A percentile compares a stretch with the other conserved stretches of the same genome.
Conservation (phyloP, 1,140 invertebrate genomes). For the Drosophila fuyamai region DNA sequence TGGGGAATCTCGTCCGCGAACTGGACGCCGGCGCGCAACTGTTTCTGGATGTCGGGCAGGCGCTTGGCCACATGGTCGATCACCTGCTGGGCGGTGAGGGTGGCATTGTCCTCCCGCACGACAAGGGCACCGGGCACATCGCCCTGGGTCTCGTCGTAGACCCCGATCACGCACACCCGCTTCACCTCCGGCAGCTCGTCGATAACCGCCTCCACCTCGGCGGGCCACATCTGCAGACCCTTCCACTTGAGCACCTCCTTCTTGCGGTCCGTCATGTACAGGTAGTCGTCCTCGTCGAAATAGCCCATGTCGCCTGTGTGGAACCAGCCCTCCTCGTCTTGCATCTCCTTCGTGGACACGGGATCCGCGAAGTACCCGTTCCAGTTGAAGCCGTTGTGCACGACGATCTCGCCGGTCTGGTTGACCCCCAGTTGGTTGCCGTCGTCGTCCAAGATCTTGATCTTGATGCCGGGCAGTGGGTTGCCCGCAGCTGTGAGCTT, state of each 20-base stretch:
- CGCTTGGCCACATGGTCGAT: slow-evolving; percentile 56
- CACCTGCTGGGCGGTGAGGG: slow-evolving; percentile 53
- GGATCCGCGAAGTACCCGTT: slow-evolving; percentile 85
- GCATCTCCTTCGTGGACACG: slow-evolving; percentile 86
- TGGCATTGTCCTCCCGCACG: slow-evolving; percentile 24
- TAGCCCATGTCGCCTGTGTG: slow-evolving; percentile 90
- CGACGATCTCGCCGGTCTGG: slow-evolving; percentile 81
- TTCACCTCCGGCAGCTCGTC: slow-evolving; percentile 48
- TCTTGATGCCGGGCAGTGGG: slow-evolving; percentile 19
- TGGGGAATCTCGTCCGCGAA: slow-evolving; percentile 87
- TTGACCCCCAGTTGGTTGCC: slow-evolving; percentile 62
- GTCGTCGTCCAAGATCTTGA: slow-evolving; percentile 77
- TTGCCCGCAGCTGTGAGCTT: slow-evolving; percentile 49
- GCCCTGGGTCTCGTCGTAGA: slow-evolving; percentile 47
- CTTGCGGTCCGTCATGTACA: slow-evolving; percentile 90
- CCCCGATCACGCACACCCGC: slow-evolving; percentile 66
- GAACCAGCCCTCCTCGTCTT: slow-evolving; percentile 88
- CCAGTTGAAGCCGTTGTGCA: slow-evolving; percentile 70
- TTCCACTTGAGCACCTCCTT: slow-evolving; percentile 92
- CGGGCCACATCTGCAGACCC: slow-evolving; percentile 77
- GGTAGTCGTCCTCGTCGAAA: slow-evolving; percentile 88
- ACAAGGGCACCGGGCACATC: slow-evolving; percentile 64
- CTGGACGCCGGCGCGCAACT: slow-evolving; percentile 86
- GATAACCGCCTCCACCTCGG: slow-evolving; percentile 66
- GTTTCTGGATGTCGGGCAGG: slow-evolving; percentile 84